Base-by-base conservation (phyloP, 2,797 vertebrate species). In the Hoplostethus atlanticus region DNA sequence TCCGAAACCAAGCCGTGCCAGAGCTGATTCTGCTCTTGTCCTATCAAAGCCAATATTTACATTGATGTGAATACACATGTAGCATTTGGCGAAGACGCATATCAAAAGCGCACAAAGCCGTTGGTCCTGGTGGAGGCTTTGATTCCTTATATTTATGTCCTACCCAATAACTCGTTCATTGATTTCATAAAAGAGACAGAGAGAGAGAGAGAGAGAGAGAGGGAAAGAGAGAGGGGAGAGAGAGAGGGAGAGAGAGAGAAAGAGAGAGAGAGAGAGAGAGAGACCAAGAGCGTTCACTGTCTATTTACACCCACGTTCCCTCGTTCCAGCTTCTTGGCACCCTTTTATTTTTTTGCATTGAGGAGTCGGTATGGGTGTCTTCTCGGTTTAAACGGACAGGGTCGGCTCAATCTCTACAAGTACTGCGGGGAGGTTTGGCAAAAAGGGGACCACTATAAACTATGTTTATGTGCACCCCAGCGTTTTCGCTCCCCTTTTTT, bases 381-480 rank as follows among this genome's bases (percentile, higher is more conserved):
- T 97, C 97, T 97, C 94, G 93, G 96, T 99, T 98, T 98, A 98
- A 99, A 98, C 96, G 96, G 95, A 95, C 96, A 94, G 96, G 97
- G 89, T 84, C 88, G 88, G 94, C 91, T 95, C 97, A 97, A 94
- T 87, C 63, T 73, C 89, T 83, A 84, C 92, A 85, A 72, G 87
- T 88, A 91, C 89, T 84, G 95, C 78, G 92, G 96, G 97, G 96
- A 93, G 88, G 87, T 90, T 94, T 86, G 87, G 90, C 57, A 31
- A 63, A 87, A 80, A 13, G 38, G 66, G 73, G 59, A 21, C 61
- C 77, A 86, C 82, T 89, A 79, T 86, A 61, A 81, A 77, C 63
- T 68, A 64, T 31, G 62, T 56, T 68, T 66, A 68, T 77, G 73
- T 82, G 84, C 74, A 68, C 84, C 50, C 76, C 69, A 82, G 71